Conservation (phyloP, 2,888 invertebrate species). For the Clepsis dumicolana region DNA sequence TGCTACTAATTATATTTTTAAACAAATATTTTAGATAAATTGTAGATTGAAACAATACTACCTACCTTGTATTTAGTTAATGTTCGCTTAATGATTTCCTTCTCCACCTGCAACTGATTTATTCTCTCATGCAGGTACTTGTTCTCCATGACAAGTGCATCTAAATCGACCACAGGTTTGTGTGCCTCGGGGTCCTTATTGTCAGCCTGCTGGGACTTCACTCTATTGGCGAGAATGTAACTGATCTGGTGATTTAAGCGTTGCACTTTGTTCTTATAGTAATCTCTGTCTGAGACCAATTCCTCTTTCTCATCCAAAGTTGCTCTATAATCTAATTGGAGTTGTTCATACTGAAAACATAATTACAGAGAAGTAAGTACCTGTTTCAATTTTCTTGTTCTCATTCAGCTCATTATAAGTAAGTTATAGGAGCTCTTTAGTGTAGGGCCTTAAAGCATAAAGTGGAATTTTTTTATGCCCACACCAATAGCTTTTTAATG, state of each 20-base stretch:
- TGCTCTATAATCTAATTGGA: constrained; percentile 91
- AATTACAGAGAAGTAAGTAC: too few species aligned
- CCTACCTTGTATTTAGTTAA: constrained; percentile 91
- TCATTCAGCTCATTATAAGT: background rate
- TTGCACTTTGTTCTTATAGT: constrained; percentile 93
- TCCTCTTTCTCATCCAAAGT: constrained; percentile 95
- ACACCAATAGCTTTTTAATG: background rate
- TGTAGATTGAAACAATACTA: background rate
- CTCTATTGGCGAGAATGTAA: constrained; percentile 85
- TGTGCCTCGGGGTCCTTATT: constrained; percentile 58
- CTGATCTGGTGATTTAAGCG: constrained; percentile 93
- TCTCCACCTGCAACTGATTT: constrained; percentile 92
- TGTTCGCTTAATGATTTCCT: constrained; percentile 90
- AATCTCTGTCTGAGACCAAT: constrained; percentile 91
- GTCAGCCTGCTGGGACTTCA: constrained; percentile 65
- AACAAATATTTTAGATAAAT: too few species aligned
- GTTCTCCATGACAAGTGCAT: constrained; percentile 93
- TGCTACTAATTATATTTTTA: too few species aligned
- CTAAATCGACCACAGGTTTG: constrained; percentile 90
- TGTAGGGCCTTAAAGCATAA: too few species aligned
- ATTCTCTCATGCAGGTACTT: constrained; percentile 93
- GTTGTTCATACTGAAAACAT: constrained; percentile 89
- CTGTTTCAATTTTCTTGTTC: too few species aligned
- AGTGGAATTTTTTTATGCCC: background rate
- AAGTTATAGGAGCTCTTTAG: background rate